Evolutionary conservation across 2,797 vertebrate species (phyloP).

Genomic region (Cyclura pinguis): DNA sequence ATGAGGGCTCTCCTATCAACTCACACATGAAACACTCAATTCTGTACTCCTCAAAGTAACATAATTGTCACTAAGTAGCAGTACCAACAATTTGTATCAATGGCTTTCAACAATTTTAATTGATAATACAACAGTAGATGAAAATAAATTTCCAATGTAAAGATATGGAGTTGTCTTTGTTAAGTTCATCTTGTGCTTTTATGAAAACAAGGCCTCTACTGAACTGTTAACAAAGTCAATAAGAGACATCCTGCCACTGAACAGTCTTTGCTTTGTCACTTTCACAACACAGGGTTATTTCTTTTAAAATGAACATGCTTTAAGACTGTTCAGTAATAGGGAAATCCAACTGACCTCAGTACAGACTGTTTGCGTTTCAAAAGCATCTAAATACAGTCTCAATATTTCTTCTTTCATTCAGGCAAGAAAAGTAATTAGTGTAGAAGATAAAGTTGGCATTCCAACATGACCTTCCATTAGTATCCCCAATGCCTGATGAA

Average conservation of each 20-base stretch:
- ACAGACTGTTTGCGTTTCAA: not conserved
- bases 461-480: constrained; percentile 20
- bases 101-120: not conserved
- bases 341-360: no score
- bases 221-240: not conserved
- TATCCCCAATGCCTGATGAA: not conserved
- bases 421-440: not conserved
- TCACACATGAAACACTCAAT: not conserved
- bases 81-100: no score
- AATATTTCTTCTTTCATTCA: constrained; percentile 10
- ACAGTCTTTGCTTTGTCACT: not conserved
- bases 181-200: no score
- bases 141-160: not conserved
- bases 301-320: not conserved
- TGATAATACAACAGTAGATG: not conserved
- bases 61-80: not conserved
- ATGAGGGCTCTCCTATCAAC: no score
- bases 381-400: constrained; percentile 4
- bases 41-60: not conserved
- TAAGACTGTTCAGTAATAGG: no score
- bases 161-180: no score
- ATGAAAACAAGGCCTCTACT: no score
- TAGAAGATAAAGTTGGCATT: not conserved
- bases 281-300: not conserved
- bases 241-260: not conserved